phyloP scores from a whole-genome alignment of 2,113 vertebrate species.

The Misgurnus anguillicaudatus region DNA sequence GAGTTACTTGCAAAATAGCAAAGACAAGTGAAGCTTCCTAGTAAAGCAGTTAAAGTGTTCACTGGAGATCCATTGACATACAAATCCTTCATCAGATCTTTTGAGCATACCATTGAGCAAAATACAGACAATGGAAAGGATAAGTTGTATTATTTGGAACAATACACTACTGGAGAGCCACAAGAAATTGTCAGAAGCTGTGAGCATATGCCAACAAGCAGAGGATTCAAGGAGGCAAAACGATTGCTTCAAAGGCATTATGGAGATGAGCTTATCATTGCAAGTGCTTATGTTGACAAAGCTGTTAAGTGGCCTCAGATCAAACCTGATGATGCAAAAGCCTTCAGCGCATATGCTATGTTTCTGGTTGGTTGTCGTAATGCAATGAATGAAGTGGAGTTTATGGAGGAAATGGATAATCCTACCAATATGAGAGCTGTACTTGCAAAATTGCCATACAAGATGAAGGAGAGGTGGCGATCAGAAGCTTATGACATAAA shows the following conservation, averaged over 20 bases:
- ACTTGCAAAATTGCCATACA: conserved; percentile 21
- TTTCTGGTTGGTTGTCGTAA: conserved; percentile 39
- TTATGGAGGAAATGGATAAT: conserved; percentile 47
- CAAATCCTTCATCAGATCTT: conserved; percentile 23
- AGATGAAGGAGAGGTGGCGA: conserved; percentile 21
- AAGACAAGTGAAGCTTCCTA: not conserved
- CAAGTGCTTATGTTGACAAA: conserved; percentile 24
- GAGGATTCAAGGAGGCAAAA: conserved; percentile 34
- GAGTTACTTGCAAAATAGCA: not conserved
- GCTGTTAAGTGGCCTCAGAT: conserved; percentile 35
- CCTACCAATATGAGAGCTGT: conserved; percentile 26
- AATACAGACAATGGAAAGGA: conserved; percentile 24
- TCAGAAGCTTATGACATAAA: conserved; percentile 7
- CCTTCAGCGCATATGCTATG: conserved; percentile 19
- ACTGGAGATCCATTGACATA: conserved; percentile 11
- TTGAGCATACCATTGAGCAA: not conserved
- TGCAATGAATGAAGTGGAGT: conserved; percentile 36
- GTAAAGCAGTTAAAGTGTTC: conserved; percentile 11
- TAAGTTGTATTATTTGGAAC: conserved; percentile 35
- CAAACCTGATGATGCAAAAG: conserved; percentile 35
- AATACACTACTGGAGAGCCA: conserved; percentile 21
- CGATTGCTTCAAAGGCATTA: conserved; percentile 13
- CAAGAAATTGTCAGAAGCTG: conserved; percentile 35
- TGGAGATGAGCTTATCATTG: conserved; percentile 8
- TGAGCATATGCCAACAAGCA: conserved; percentile 23